Evolutionary conservation across 2,797 vertebrate species (phyloP).

Genomic region (Tragopan temminckii): DNA sequence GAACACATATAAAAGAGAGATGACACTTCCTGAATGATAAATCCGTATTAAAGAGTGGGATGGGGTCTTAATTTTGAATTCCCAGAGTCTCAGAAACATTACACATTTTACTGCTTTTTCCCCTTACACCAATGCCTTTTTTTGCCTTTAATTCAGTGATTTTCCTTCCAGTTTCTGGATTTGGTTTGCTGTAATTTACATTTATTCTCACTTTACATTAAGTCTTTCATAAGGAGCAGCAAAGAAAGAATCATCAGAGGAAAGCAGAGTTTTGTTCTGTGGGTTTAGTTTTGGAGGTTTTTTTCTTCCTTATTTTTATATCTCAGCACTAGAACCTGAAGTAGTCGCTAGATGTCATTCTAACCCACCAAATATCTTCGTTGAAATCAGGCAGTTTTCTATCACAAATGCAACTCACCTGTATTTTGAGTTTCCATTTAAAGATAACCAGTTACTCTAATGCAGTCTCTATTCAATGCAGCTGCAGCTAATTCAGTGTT

Average conservation of each 20-base stretch:
- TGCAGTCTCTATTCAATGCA: neutral
- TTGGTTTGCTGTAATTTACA: neutral
- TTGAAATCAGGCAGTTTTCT: constrained; percentile 2
- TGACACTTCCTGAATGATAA: neutral
- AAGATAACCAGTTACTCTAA: neutral
- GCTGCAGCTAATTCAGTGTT: neutral
- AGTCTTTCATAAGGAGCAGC: constrained; percentile 21
- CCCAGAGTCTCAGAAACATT: neutral
- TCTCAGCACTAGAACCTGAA: constrained; percentile 20
- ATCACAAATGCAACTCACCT: neutral
- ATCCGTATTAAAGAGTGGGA: neutral
- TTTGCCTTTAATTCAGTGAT: neutral
- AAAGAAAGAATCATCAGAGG: constrained; percentile 11
- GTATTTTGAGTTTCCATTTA: neutral
- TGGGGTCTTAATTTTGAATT: neutral
- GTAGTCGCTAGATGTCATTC: constrained; percentile 75
- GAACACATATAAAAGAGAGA: neutral
- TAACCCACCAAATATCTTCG: constrained; percentile 67
- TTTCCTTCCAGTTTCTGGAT: neutral
- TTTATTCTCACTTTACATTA: neutral
- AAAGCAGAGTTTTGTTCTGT: neutral
- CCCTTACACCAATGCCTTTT: neutral
- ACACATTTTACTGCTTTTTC: neutral
- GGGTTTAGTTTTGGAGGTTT: neutral
- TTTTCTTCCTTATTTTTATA: neutral